Evolutionary conservation across 2,888 invertebrate species (phyloP), one percentile per base, ranked within the genome.

Genomic region (Loripinus fragilis): DNA sequence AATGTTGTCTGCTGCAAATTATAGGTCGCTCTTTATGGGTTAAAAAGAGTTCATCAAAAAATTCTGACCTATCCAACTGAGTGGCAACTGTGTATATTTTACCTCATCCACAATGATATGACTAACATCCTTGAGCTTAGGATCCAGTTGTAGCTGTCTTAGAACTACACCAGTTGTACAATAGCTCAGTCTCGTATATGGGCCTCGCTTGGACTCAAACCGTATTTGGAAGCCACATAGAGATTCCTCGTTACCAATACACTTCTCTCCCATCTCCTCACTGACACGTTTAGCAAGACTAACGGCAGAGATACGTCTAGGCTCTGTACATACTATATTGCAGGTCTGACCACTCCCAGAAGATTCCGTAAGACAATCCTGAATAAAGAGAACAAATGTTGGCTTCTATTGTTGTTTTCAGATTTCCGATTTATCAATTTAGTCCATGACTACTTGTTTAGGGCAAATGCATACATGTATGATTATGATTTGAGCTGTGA

Each of bases 111-210:
- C 90, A 52, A 93, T 88, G 17, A 93, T 83, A 83, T 92, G 92
- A 17, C 91, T 86, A 28, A 93, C 83, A 38, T 87, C 85, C 15
- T 75, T 76, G 12, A 93, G 85, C n/a, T 76, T 67, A 0, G 88
- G 81, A 74, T 98, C 96, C 0, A 94, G 91, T 94, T 97, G 97
- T 93, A 98, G 95, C 85, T 96, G 96, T 90, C 97, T 96, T 55
- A 98, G 93, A 41, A 98, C 94, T 71, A 98, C 96, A 2, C 98
- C 98, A 0, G 98, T 98, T 0, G 98, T 98, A 93, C 98, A 98
- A 92, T 96, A 98, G 81, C 96, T 74, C 71, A 93, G 84, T 30
- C 89, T 80, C 0, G 91, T 91, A 41, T 88, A 88, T 20, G 85
- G 85, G 23, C 89, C 85, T 67, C 82, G 83, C 76, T 87, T 87